Base-by-base conservation (phyloP, 2,113 vertebrate species). In the Odontophorus gujanensis region DNA sequence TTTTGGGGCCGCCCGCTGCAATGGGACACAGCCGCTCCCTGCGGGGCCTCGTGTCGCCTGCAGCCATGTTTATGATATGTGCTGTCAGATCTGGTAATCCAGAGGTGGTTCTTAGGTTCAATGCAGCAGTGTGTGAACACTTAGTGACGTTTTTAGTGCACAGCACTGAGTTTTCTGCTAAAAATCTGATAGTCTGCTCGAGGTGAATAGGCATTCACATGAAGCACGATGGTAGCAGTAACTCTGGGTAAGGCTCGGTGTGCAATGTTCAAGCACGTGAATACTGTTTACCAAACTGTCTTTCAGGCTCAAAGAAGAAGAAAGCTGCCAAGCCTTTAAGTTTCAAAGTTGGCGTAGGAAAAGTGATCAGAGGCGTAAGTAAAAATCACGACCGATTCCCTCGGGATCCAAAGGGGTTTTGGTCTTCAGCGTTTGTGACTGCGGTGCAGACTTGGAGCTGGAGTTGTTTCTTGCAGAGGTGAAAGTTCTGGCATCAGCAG, bases 311-410 rank as follows among this genome's bases (percentile, higher is more conserved):
- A 34, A 99, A 98, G 97, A 99, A 99, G 98, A 99, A 99, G 87
- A 99, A 99, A 93, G 98, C 98, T 84, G 74, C 98, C 34, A 99
- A 99, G 69, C 99, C 99, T 11, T 95, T 99, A 94, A 98, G 97
- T 95, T 99, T 99, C 96, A 99, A 99, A 97, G 98, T 99, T 7
- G 99, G 99, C 5, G 1, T 99, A 89, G 99, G 99, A 57, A 98
- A 96, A 98, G 99, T 99, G 89, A 99, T 99, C 96, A 97, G 98
- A 98, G 99, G 99, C 48, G 99, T 99, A 96, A 98, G 99, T 98
- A 78, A 22, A 16, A 28, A 69, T 19, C 11, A 3, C 2, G 14
- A 1, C 10, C 2, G 11, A 24, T 13, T 47, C 21, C 24, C 53
- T 51, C 9, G 1, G 42, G 7, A 24, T 5, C 3, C 69, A 9